Base-by-base conservation (phyloP, 1,140 invertebrate genomes). In the Aradophagus sp. region DNA sequence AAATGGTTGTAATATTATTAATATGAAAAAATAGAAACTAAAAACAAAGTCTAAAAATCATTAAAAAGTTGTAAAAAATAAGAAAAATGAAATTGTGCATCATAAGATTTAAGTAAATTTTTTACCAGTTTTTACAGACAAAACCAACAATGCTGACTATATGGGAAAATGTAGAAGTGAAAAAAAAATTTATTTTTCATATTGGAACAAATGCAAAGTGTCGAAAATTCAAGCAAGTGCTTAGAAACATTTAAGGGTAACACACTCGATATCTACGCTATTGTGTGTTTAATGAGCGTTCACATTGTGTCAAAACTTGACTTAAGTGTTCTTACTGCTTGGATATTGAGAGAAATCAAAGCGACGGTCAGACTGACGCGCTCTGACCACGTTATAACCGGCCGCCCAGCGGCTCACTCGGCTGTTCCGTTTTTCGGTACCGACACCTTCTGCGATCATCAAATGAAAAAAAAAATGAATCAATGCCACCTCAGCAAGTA, bases 301-400 rank as follows among this genome's bases (percentile, higher is more conserved):
- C n/a, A 42, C 44, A 55, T 52, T 36, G 59, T 68, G 52, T 41
- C 74, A 73, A 77, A 76, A 62, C 74, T 59, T 67, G 65, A 42
- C 50, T 58, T 45, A 36, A 61, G 52, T 53, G 59, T 69, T 78
- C 84, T 86, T 86, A 86, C 84, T 81, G 78, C 82, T 77, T 80
- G 80, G 80, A 65, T 85, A 84, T 53, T 85, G 80, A 83, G 80
- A 80, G 82, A 86, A 85, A 76, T 80, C 80, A 85, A 84, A 84
- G 72, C 78, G 83, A 38, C 78, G 81, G 74, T 85, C 82, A 76
- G 80, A 81, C 65, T 86, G 80, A 76, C 84, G 83, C 50, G 83
- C 74, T 77, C 84, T 81, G 76, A 86, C 84, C 77, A 86, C 80
- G 79, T 84, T 81, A 77, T 86, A 85, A 80, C 84, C 82, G 76